Evolutionary conservation across 2,797 vertebrate genomes (phyloP).

Genomic region (Harpagifer antarcticus): DNA sequence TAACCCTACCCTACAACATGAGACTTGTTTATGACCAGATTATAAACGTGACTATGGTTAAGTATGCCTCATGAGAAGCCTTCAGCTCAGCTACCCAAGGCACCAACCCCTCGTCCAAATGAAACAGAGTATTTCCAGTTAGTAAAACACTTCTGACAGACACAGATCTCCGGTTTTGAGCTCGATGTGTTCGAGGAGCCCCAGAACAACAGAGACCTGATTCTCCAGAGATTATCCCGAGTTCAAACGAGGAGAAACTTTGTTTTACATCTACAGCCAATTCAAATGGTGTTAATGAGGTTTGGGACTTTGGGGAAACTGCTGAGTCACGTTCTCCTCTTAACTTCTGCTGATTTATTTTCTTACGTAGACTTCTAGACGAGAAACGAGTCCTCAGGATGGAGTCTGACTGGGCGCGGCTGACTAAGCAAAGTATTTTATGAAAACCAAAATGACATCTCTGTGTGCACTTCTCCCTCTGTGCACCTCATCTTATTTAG

Average conservation of each 20-base stretch:
- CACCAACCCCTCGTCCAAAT: no score
- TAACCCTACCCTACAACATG: no score
- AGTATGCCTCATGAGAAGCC: no score
- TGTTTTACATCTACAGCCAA: conserved; percentile 10
- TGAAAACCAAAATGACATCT: not conserved
- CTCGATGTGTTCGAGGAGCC: no score
- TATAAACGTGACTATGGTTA: no score
- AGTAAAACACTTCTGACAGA: no score
- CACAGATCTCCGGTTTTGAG: no score
- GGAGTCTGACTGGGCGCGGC: not conserved
- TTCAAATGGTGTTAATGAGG: conserved; percentile 16
- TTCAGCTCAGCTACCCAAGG: no score
- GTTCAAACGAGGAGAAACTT: not conserved
- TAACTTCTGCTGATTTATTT: not conserved
- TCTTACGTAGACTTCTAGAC: not conserved
- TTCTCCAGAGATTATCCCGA: no score
- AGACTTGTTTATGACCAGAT: no score
- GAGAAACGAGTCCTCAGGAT: not conserved
- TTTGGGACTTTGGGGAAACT: conserved; percentile 10
- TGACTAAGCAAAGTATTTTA: not conserved
- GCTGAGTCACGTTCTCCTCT: not conserved
- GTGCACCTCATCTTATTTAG: not conserved
- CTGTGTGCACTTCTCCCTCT: not conserved
- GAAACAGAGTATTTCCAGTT: no score
- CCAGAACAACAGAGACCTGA: no score